Evolutionary conservation across 2,888 invertebrate genomes (phyloP).

Genomic region (Drosophila stalkeri): DNA sequence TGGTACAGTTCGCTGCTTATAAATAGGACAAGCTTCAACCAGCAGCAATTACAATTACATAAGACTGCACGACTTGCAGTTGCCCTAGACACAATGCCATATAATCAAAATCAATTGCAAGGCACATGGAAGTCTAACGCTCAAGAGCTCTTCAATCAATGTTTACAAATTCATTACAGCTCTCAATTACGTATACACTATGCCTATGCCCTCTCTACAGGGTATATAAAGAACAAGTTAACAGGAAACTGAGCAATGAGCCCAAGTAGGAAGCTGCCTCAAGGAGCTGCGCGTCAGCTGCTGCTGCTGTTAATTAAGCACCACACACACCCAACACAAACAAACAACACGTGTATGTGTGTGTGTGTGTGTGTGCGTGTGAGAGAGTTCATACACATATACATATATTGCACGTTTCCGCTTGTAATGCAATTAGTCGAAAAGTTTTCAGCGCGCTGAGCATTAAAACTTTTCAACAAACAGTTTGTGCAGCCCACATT

Average conservation of each 20-base stretch:
- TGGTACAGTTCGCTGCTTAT: slow-evolving; percentile 12
- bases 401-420: slow-evolving; percentile 69
- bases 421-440: slow-evolving; percentile 79
- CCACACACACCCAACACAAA: slow-evolving; percentile 53
- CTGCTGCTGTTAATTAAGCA: slow-evolving; percentile 72
- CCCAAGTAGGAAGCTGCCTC: slow-evolving; percentile 33
- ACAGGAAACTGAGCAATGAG: slow-evolving; percentile 40
- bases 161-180: not conserved
- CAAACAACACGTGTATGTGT: slow-evolving; percentile 31
- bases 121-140: not conserved
- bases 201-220: not conserved
- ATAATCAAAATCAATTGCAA: not conserved
- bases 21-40: not conserved
- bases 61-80: not conserved
- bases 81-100: not conserved
- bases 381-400: slow-evolving; percentile 36
- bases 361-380: slow-evolving; percentile 34
- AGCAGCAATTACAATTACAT: not conserved
- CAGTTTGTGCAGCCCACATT: slow-evolving; percentile 51
- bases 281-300: slow-evolving; percentile 46
- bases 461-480: slow-evolving; percentile 66
- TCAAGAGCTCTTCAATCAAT: not conserved
- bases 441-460: slow-evolving; percentile 68
- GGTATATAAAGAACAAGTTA: slow-evolving; percentile 14
- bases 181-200: not conserved